phyloP scores from a whole-genome alignment of 2,797 vertebrate species.

The Onychomys arenicola region DNA sequence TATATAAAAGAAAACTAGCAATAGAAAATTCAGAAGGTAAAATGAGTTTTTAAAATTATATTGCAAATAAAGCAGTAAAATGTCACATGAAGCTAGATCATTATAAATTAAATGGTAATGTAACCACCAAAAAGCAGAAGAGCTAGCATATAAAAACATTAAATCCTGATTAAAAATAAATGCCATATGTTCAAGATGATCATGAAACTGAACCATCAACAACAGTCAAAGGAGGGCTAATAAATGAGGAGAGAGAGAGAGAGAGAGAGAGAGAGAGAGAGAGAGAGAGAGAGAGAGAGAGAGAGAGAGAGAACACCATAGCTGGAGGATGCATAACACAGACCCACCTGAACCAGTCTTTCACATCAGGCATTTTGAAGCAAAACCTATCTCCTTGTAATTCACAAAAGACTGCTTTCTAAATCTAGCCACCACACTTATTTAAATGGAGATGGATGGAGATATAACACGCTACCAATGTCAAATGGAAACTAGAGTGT shows the following conservation, averaged over 20 bases:
- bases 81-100: not conserved
- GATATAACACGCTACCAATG: not conserved
- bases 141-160: not conserved
- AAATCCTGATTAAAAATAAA: not conserved
- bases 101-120: not conserved
- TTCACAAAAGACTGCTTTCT: not conserved
- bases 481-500: not conserved
- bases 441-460: not conserved
- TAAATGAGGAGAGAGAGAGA: not conserved
- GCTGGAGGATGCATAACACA: too few relatives aligned
- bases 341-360: not conserved
- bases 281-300: too few relatives aligned
- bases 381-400: not conserved
- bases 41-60: slow-evolving; percentile 4
- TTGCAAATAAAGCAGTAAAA: not conserved
- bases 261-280: too few relatives aligned
- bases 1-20: not conserved
- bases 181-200: not conserved
- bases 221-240: not conserved
- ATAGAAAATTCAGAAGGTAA: not conserved
- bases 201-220: not conserved
- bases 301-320: not conserved
- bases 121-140: not conserved
- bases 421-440: not conserved
- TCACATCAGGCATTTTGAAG: not conserved